Base-by-base conservation (phyloP, 2,797 vertebrate genomes). In the Cirrhinus mrigala region DNA sequence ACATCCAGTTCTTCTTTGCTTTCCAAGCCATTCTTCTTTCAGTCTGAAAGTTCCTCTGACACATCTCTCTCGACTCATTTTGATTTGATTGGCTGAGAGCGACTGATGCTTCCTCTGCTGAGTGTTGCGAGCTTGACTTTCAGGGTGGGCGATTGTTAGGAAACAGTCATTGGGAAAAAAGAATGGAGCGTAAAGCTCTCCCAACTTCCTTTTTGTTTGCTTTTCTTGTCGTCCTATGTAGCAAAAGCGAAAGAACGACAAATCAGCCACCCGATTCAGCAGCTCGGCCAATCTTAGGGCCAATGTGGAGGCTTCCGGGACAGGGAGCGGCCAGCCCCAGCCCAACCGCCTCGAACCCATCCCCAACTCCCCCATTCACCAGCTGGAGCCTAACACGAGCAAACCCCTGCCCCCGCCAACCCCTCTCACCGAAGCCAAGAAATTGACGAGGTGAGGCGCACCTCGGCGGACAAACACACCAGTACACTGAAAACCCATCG, bases 201-300 rank as follows among this genome's bases (percentile, higher is more conserved):
- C 79, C 56, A 46, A 75, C 86, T 78, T 71, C 37, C 77, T 52
- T 87, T 81, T 79, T 89, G 37, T 85, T 85, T 86, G 90, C 91
- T 93, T 85, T 89, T 91, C 91, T 69, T 89, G 83, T 89, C 88
- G 73, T 93, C 90, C 92, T 88, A 77, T 97, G 95, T 98, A 99
- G 98, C 98, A 98, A 98, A 99, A 99, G 97, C 97, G 97, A 98
- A 99, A 99, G 97, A 98, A 96, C 84, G 97, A 99, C 96, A 99
- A 99, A 94, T 95, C 97, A 89, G 93, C 96, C 95, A 96, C 96
- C 97, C 96, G 98, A 95, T 98, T 99, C 97, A 97, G 98, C 97
- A 97, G 97, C 96, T 96, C 97, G 91, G 94, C 98, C 93, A 98
- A 97, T 96, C 95, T 99, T 94, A 97, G 96, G 97, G 97, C 96